Conservation (phyloP, 1,140 invertebrate species). For the Hylyphantes graminicola region DNA sequence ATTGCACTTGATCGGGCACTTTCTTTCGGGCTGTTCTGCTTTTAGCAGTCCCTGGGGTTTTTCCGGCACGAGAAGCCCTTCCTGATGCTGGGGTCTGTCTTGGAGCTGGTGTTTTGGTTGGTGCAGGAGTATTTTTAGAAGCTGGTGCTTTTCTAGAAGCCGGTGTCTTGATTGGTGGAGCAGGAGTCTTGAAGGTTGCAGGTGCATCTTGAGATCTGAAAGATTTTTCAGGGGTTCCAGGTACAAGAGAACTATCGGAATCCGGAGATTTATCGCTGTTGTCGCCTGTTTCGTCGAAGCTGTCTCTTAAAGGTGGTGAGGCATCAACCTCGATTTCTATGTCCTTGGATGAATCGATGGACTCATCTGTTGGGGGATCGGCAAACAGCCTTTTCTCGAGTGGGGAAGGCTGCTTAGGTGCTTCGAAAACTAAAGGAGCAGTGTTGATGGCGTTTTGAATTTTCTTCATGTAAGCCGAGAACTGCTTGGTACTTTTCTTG, state of each 20-base stretch:
- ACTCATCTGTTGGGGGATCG: neutral
- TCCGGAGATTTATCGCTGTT: neutral
- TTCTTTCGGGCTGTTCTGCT: no score
- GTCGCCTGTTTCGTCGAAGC: no score
- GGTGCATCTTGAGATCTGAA: neutral
- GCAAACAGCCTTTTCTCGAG: slow-evolving; percentile 5
- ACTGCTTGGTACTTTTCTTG: slow-evolving; percentile 19
- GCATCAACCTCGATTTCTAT: neutral
- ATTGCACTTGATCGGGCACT: no score
- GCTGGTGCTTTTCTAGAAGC: neutral
- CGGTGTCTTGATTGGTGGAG: neutral
- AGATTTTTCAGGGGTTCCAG: neutral
- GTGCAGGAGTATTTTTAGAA: neutral
- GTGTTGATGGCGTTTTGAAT: slow-evolving; percentile 32
- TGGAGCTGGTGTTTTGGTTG: neutral
- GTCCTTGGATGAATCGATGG: neutral
- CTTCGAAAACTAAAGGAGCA: neutral
- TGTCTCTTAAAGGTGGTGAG: neutral
- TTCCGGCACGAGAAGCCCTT: neutral
- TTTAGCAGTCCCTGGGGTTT: neutral
- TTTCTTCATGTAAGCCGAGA: slow-evolving; percentile 39
- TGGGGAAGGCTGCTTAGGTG: neutral
- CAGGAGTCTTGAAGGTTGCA: neutral
- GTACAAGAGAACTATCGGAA: neutral
- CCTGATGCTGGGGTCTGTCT: neutral